Evolutionary conservation across 1,140 invertebrate species (phyloP).

Genomic region (Nautilus pompilius): DNA sequence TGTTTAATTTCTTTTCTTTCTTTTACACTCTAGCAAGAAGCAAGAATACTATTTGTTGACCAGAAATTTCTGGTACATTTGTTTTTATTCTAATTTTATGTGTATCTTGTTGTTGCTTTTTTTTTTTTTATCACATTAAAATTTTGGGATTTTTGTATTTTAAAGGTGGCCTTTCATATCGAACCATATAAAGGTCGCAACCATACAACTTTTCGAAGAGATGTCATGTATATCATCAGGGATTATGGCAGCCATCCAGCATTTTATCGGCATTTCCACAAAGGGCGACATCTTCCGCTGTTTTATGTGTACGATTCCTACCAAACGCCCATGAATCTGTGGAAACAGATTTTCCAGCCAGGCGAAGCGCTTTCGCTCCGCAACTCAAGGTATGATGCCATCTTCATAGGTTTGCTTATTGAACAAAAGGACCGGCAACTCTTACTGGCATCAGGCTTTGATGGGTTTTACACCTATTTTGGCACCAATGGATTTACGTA

Average conservation of each 20-base stretch:
- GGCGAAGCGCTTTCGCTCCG: slow-evolving; percentile 43
- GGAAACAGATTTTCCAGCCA: slow-evolving; percentile 48
- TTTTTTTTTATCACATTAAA: too few relatives aligned
- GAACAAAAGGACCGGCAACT: slow-evolving; percentile 43
- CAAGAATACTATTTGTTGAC: too few relatives aligned
- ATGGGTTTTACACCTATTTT: slow-evolving; percentile 61
- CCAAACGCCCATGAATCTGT: slow-evolving; percentile 32
- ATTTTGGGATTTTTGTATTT: too few relatives aligned
- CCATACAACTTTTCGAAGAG: slow-evolving; percentile 37
- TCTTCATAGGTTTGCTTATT: slow-evolving; percentile 57
- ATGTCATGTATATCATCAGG: slow-evolving; percentile 53
- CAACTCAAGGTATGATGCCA: slow-evolving; percentile 53
- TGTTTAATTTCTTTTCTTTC: too few relatives aligned
- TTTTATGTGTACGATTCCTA: slow-evolving; percentile 61
- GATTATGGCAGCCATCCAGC: slow-evolving; percentile 57
- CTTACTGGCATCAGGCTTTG: slow-evolving; percentile 53
- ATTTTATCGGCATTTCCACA: slow-evolving; percentile 49
- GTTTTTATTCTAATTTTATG: too few relatives aligned
- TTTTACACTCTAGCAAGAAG: too few relatives aligned
- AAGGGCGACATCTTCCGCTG: slow-evolving; percentile 48
- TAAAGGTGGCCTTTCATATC: slow-evolving; percentile 56
- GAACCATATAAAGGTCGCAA: slow-evolving; percentile 57
- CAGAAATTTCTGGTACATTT: too few relatives aligned
- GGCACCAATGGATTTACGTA: slow-evolving; percentile 57
- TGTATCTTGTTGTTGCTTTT: too few relatives aligned